Percentiles rank a stretch among this genome's conserved stretches.
phyloP scores from a whole-genome alignment of 2,888 invertebrate genomes.

The Kuschelorhynchus macadamiae region DNA sequence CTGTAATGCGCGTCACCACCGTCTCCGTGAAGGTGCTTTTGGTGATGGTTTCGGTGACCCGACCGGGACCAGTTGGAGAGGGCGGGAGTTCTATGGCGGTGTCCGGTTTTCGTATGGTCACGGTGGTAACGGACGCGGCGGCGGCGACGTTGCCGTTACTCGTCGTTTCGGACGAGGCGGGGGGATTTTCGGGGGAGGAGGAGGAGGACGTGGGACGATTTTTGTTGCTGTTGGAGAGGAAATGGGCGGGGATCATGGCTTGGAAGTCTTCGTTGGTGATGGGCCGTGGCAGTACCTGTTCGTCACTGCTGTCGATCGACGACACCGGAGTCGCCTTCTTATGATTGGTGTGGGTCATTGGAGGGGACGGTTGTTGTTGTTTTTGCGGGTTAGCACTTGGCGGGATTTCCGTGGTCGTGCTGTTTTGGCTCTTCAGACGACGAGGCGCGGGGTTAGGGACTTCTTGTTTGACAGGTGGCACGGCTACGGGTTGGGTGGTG shows the following conservation, averaged over 20 bases:
- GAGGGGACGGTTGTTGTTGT: slow-evolving; percentile 31
- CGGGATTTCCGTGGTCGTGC: slow-evolving; percentile 61
- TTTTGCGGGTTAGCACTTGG: slow-evolving; percentile 48
- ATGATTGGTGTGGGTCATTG: slow-evolving; percentile 55
- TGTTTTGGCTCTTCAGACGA: slow-evolving; percentile 57
- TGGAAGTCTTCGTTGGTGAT: slow-evolving; percentile 95
- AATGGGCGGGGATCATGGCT: slow-evolving; percentile 94
- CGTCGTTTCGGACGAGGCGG: slow-evolving; percentile 62
- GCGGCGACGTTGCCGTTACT: slow-evolving; percentile 68
- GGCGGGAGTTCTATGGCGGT: slow-evolving; percentile 74
- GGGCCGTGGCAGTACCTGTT: slow-evolving; percentile 79
- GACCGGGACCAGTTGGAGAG: slow-evolving; percentile 86
- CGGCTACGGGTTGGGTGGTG: slow-evolving; percentile 2
- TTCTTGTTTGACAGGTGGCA: slow-evolving; percentile 55
- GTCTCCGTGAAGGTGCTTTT: slow-evolving; percentile 97
- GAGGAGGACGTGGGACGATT: too few relatives aligned
- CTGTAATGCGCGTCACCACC: slow-evolving; percentile 93
- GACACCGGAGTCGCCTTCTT: slow-evolving; percentile 69
- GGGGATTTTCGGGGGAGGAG: slow-evolving; percentile 33
- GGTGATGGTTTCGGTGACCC: slow-evolving; percentile 94
- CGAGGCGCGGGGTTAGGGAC: slow-evolving; percentile 51
- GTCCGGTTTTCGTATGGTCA: slow-evolving; percentile 85
- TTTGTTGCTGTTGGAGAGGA: slow-evolving; percentile 75
- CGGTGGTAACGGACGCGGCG: slow-evolving; percentile 76
- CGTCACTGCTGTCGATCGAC: slow-evolving; percentile 71